Evolutionary conservation across 2,888 invertebrate species (phyloP), one percentile per base, ranked within the genome.

Genomic region (Mesorhabditis sp.): DNA sequence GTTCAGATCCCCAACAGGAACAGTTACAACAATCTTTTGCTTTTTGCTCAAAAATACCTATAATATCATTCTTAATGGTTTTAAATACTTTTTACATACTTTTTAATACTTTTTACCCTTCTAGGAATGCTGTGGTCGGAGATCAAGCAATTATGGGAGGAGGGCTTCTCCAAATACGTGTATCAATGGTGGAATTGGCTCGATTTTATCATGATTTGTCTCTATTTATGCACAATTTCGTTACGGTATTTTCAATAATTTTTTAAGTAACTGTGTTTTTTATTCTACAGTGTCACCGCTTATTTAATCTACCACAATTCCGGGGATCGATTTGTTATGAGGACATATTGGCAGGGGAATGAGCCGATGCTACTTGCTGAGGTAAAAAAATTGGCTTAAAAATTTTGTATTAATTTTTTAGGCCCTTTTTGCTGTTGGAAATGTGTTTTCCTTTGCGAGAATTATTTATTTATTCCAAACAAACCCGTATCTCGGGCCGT

Each of bases 171-270:
- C 72, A 88, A 88, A 42, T 89, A 89, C 80, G 86, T 88, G 43
- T 83, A 87, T 13, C 89, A 89, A 77, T 89, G 89, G 89, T 89
- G 89, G 89, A 89, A 89, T 82, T 89, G 89, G 89, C 85, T 89
- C 62, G 89, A 89, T 81, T 89, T 89, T 78, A 87, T 89, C 73
- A 89, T 89, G 89, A 86, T 89, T 13, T 88, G 89, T 41, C 86
- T 89, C 6, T 89, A 89, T 79, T n/a, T 89, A 50, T 87, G 88
- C 73, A 88, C 89, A 4, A 88, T 89, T 78, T 87, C 88, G 0
- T 85, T 89, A 2, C 85, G 89, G 69, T 86, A 65, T 13, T 50
- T 50, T 50, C 10, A 10, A 50, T 13, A 50, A 50, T 50, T 50
- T 50, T 10, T 13, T 13, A 50, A 50, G 58, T 13, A 50, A 50